phyloP scores from a whole-genome alignment of 1,140 invertebrate genomes.

The Phocides pigmalion region DNA sequence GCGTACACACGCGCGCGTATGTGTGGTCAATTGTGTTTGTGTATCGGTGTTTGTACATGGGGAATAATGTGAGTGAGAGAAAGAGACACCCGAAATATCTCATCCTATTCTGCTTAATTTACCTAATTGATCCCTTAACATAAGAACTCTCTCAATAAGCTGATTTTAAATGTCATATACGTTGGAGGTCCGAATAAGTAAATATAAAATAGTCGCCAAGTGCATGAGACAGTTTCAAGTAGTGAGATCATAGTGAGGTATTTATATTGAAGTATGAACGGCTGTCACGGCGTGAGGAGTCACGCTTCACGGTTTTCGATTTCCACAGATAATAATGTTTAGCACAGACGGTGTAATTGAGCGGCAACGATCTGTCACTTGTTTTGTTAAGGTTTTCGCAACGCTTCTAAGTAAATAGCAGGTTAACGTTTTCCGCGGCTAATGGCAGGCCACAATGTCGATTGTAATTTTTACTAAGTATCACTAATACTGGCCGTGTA shows the following conservation, averaged over 20 bases:
- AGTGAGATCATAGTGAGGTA: constrained; percentile 31
- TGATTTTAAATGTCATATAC: too few species aligned
- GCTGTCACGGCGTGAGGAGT: constrained; percentile 22
- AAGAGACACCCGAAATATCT: too few species aligned
- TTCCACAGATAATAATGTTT: constrained; percentile 32
- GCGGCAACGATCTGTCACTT: constrained; percentile 30
- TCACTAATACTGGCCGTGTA: not conserved
- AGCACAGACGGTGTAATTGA: constrained; percentile 30
- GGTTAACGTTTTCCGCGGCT: not conserved
- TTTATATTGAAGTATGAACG: constrained; percentile 30
- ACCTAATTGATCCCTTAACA: too few species aligned
- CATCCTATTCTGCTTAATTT: too few species aligned
- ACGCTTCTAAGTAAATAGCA: constrained; percentile 20
- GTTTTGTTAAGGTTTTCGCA: constrained; percentile 28
- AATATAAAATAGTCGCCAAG: too few species aligned
- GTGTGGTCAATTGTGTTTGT: too few species aligned
- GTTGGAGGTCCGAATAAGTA: too few species aligned
- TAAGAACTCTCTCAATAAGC: too few species aligned
- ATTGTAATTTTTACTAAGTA: not conserved
- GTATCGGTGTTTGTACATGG: too few species aligned
- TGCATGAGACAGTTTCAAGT: constrained; percentile 4
- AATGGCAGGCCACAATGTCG: not conserved
- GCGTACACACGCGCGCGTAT: too few species aligned
- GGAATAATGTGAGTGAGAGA: too few species aligned
- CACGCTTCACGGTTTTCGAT: constrained; percentile 34